Evolutionary conservation across 2,888 invertebrate genomes (phyloP), one percentile per base, ranked within the genome.

Genomic region (Orchesellides sinensis): DNA sequence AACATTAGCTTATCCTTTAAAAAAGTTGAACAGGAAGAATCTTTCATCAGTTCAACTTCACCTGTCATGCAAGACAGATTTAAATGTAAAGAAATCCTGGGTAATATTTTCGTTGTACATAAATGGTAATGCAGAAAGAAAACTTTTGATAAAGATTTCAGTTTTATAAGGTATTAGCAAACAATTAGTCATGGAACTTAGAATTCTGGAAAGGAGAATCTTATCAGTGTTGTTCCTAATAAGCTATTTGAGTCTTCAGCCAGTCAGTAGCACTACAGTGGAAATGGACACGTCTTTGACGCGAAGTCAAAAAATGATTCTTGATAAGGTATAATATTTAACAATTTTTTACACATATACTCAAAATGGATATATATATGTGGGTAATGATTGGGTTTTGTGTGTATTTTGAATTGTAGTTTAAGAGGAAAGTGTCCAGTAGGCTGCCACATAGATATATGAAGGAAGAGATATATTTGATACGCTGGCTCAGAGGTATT

Each of bases 241-340:
- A 14, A 40, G 40, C 1, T 40, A 14, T n/a, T 8, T 40, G 40
- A 10, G 10, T 14, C n/a, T 40, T 40, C 2, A 10, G 10, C 32
- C 32, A 32, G 32, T 32, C 10, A 32, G 32, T 32, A n/a, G 40
- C 0, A 49, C 2, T 12, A 52, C 75, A 2, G 1, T 75, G 0
- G 78, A 78, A 40, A 78, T 70, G 63, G 78, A 78, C 70, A 61
- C 70, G 63, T 70, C 63, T 27, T 52, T 78, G 47, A 70, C 78
- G 12, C 56, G 32, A 10, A 69, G 8, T 32, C 61, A 78, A 21
- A 78, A 78, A 40, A 17, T 47, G 14, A 35, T 52, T 19, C 23
- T 78, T 17, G 78, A 78, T 69, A 78, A 78, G 61, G 78, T 78
- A 69, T 5, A 21, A 17, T 21, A 10, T 32, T 4, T 6, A 21